Conservation (phyloP, 2,113 vertebrate species). For the Mesitornis unicolor region DNA sequence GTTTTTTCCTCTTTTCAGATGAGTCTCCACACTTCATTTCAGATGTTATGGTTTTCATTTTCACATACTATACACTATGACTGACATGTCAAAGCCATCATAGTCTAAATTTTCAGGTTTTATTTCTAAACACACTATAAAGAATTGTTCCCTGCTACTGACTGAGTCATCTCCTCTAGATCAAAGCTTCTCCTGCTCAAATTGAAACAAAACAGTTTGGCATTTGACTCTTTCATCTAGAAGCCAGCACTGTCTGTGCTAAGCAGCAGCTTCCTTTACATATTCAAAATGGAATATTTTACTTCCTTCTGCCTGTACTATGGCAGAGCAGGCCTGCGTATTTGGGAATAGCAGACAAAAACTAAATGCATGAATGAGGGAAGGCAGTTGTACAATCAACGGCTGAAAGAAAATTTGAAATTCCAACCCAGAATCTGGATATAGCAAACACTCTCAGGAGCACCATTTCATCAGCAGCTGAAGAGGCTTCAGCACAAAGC, state of each 20-base stretch:
- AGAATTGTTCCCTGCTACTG: conserved; percentile 35
- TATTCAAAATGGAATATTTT: neutral
- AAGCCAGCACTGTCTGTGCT: conserved; percentile 3
- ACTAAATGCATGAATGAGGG: neutral
- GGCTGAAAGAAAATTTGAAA: neutral
- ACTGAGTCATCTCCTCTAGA: conserved; percentile 38
- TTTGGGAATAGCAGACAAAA: neutral
- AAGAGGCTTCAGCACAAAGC: neutral
- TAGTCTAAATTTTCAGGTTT: neutral
- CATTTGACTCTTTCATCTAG: conserved; percentile 51
- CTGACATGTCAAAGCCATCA: conserved; percentile 8
- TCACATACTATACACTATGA: neutral
- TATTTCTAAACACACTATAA: conserved; percentile 36
- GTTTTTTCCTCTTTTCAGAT: neutral
- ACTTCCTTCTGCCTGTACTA: neutral
- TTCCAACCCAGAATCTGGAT: neutral
- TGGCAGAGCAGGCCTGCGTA: neutral
- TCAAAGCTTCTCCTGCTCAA: conserved; percentile 44
- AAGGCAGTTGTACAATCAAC: fast-evolving
- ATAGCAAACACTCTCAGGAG: neutral
- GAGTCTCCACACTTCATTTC: conserved; percentile 11
- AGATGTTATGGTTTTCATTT: conserved; percentile 41
- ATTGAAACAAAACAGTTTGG: conserved; percentile 52
- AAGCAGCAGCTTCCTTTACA: conserved; percentile 21
- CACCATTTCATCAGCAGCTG: neutral